phyloP scores from a whole-genome alignment of 2,888 invertebrate genomes.

The Drosophila melanosoma region DNA sequence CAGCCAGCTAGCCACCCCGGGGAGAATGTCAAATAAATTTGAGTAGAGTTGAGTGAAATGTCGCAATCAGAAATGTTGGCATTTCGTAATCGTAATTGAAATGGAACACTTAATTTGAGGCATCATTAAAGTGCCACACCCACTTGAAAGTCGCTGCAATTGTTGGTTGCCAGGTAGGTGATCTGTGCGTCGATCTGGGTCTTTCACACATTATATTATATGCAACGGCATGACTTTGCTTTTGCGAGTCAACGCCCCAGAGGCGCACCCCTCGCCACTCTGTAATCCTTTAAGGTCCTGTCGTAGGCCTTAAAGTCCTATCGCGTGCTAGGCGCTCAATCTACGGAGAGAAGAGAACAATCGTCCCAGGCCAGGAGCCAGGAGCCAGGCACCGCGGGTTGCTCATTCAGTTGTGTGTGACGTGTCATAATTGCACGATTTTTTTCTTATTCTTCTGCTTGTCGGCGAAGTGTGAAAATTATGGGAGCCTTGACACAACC shows the following conservation, averaged over 20 bases:
- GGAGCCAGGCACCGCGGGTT: slow-evolving; percentile 55
- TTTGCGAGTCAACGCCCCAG: slow-evolving; percentile 63
- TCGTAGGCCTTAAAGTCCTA: slow-evolving; percentile 43
- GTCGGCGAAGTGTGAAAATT: slow-evolving; percentile 75
- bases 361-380: slow-evolving; percentile 18
- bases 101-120: slow-evolving; percentile 72
- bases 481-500: slow-evolving; percentile 56
- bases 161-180: slow-evolving; percentile 37
- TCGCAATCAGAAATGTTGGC: slow-evolving; percentile 31
- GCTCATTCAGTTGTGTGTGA: slow-evolving; percentile 49
- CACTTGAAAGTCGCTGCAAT: slow-evolving; percentile 45
- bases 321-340: slow-evolving; percentile 70
- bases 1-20: slow-evolving; percentile 33
- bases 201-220: slow-evolving; percentile 29
- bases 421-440: slow-evolving; percentile 79
- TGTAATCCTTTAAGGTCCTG: slow-evolving; percentile 67
- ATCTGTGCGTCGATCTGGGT: slow-evolving; percentile 33
- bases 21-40: slow-evolving; percentile 77
- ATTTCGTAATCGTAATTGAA: slow-evolving; percentile 49
- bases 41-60: slow-evolving; percentile 57
- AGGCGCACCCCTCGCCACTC: slow-evolving; percentile 44
- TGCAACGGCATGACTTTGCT: slow-evolving; percentile 73
- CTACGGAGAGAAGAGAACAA: slow-evolving; percentile 13
- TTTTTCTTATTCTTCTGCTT: slow-evolving; percentile 16
- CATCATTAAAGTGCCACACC: slow-evolving; percentile 79